These are phyloP conservation scores for Himalopsyche kuldschensis DNA, from an alignment of 2,888 invertebrate genomes.

Conservation along the genomic window DNA sequence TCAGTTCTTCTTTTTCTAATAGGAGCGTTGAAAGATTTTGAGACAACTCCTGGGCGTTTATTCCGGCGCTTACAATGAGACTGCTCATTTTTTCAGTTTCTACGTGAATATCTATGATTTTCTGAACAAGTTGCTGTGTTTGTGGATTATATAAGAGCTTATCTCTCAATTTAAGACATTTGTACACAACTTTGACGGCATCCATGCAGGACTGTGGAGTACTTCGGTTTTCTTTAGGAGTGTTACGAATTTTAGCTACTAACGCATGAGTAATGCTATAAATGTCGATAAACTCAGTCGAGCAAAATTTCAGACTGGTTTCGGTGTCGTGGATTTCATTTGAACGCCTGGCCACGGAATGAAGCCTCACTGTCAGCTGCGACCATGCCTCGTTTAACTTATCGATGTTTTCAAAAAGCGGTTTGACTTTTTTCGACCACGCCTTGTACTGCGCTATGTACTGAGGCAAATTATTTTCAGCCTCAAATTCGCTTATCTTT, in stretches of 20 bases:
- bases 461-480: background rate
- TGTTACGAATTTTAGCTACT: constrained; percentile 52
- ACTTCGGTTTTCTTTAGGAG: constrained; percentile 51
- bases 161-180: constrained; percentile 59
- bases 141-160: constrained; percentile 53
- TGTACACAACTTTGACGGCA: constrained; percentile 61
- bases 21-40: constrained; percentile 46
- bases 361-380: constrained; percentile 53
- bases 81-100: constrained; percentile 54
- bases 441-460: constrained; percentile 6
- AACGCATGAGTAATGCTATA: constrained; percentile 53
- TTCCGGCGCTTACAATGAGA: constrained; percentile 50
- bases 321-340: constrained; percentile 51
- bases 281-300: constrained; percentile 51
- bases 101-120: constrained; percentile 52
- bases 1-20: constrained; percentile 50
- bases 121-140: constrained; percentile 53
- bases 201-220: constrained; percentile 54
- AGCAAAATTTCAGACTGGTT: constrained; percentile 48
- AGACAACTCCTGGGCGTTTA: constrained; percentile 50
- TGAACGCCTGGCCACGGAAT: constrained; percentile 54
- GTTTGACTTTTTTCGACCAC: constrained; percentile 29
- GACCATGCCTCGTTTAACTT: constrained; percentile 54
- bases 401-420: constrained; percentile 47
- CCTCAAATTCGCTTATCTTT: background rate